Evolutionary conservation across 2,113 vertebrate genomes (phyloP), one percentile per base, ranked within the genome.

Genomic region (Cheilinus undulatus): DNA sequence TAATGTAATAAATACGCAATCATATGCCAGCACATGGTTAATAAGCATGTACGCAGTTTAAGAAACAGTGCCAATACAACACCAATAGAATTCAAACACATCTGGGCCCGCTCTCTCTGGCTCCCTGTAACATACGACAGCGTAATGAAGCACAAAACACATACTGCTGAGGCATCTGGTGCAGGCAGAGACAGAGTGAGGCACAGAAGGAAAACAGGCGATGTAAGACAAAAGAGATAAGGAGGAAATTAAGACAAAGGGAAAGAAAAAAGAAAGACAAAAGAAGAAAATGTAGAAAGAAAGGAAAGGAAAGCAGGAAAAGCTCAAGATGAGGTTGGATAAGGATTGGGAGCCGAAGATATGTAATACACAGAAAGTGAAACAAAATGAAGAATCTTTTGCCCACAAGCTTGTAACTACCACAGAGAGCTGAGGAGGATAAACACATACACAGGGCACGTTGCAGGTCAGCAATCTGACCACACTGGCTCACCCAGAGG

Each of bases 121-220:
- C 63, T 71, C 69, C 63, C 71, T 19, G 34, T 34, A 83, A 89
- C 85, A 86, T 86, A 86, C 63, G 73, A 86, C 58, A 28, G 87
- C 46, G 82, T 86, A 89, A 90, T 88, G 85, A 89, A 83, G 85
- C 87, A 89, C 83, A 85, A 64, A 90, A 83, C 82, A 52, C 79
- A 87, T 69, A 87, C 79, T 89, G 85, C 32, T 50, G 78, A 76
- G 69, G 85, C 83, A 89, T 87, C 87, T 86, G 82, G 82, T 65
- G 69, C 53, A 45, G 68, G 64, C 60, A 67, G 51, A 81, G 70
- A 68, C 69, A 48, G 36, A 59, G 61, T 17, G 34, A 64, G 32
- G 32, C 8, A 34, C 32, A 7, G 32, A 34, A 34, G 32, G 11
- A 7, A 34, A 11, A 34, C 11, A 3, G 71, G 58, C 42, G 32